These are phyloP conservation scores for Dolichallabes microphthalmus DNA, from an alignment of 2,113 vertebrate species.

Conservation along the genomic window DNA sequence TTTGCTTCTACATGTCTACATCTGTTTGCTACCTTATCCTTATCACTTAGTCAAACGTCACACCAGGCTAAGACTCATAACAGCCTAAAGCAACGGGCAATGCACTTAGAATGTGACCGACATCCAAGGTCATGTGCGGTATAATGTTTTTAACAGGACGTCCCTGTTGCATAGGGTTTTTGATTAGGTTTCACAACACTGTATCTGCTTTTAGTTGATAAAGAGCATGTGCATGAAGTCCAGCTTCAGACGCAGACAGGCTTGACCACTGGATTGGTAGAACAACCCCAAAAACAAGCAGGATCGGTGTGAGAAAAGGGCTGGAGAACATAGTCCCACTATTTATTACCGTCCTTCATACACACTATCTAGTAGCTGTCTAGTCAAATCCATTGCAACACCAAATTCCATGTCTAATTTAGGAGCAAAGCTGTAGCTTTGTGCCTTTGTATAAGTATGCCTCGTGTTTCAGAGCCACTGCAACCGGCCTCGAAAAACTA, in stretches of 20 bases:
- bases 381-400: neutral
- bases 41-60: conserved; percentile 6
- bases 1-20: neutral
- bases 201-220: neutral
- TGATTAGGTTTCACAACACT: neutral
- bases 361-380: conserved; percentile 14
- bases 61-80: neutral
- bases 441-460: conserved; percentile 31
- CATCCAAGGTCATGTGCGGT: neutral
- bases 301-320: no score
- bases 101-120: neutral
- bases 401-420: conserved; percentile 26
- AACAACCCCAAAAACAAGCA: neutral
- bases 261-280: neutral
- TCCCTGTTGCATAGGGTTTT: neutral
- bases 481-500: neutral
- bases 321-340: neutral
- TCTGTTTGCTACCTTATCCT: conserved; percentile 8
- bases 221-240: neutral
- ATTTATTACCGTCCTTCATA: no score
- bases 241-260: neutral
- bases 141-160: neutral
- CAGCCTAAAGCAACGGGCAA: neutral
- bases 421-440: neutral
- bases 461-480: conserved; percentile 6